Conservation (phyloP, 37 sponge, comb jelly and placozoan species). For the Agelas oroides region DNA sequence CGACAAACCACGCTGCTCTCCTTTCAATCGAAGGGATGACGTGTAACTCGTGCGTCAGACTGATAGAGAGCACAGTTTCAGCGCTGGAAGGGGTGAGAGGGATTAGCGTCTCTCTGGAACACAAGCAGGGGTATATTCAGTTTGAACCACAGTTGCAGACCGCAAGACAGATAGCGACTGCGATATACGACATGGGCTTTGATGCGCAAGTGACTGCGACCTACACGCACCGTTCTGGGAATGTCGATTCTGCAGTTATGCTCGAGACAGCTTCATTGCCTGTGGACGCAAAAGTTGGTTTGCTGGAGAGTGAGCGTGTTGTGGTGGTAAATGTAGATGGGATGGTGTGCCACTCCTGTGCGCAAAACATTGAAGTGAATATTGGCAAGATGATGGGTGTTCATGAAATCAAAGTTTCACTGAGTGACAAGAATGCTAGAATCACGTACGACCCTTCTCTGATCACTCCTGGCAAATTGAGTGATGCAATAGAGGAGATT, state of each 20-base stretch:
- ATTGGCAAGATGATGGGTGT: slow-evolving; percentile 71
- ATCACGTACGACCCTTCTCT: slow-evolving; percentile 48
- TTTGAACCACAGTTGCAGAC: slow-evolving; percentile 12
- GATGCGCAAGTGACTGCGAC: too few species aligned
- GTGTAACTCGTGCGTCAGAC: slow-evolving; percentile 89
- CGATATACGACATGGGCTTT: slow-evolving; percentile 69
- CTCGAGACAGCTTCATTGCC: too few species aligned
- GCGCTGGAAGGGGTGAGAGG: not conserved
- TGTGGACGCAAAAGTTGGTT: too few species aligned
- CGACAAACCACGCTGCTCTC: slow-evolving; percentile 1
- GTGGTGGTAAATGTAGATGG: slow-evolving; percentile 72
- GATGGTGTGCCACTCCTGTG: slow-evolving; percentile 92
- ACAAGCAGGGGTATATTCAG: slow-evolving; percentile 48
- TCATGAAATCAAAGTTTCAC: slow-evolving; percentile 51
- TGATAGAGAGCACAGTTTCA: slow-evolving; percentile 75
- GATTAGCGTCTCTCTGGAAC: slow-evolving; percentile 44
- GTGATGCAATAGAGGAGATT: slow-evolving; percentile 73
- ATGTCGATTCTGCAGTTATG: too few species aligned
- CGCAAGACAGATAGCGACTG: slow-evolving; percentile 2
- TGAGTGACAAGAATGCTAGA: slow-evolving; percentile 73
- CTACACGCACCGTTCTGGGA: too few species aligned
- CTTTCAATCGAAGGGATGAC: too few species aligned
- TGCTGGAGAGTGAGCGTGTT: too few species aligned
- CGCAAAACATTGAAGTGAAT: too few species aligned
- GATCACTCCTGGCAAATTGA: slow-evolving; percentile 52